phyloP scores from a whole-genome alignment of 2,888 invertebrate species.

The Leucophora obtusa region DNA sequence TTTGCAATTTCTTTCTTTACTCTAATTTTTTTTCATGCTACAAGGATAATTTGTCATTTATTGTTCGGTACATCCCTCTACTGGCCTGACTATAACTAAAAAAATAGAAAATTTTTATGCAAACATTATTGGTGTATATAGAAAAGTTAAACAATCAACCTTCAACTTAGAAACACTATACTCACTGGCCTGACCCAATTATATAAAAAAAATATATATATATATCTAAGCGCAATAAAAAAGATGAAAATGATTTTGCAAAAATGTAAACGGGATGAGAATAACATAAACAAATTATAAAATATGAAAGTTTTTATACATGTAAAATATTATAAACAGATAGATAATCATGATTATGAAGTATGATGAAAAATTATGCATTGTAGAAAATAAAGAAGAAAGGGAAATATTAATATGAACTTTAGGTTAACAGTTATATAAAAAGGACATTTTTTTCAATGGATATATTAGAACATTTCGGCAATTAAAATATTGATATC shows the following conservation, averaged over 20 bases:
- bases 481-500: too few species aligned
- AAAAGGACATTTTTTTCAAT: too few species aligned
- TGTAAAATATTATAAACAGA: slow-evolving; percentile 28
- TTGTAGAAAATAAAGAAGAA: not conserved
- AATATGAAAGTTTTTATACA: slow-evolving; percentile 35
- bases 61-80: slow-evolving; percentile 20
- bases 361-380: not conserved
- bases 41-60: slow-evolving; percentile 54
- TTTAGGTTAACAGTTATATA: too few species aligned
- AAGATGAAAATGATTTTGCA: not conserved
- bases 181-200: slow-evolving; percentile 39
- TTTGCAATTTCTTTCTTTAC: not conserved
- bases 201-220: not conserved
- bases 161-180: not conserved
- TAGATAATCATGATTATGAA: slow-evolving; percentile 32
- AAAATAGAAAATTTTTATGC: not conserved
- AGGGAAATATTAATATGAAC: too few species aligned
- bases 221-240: not conserved
- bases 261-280: not conserved
- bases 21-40: slow-evolving; percentile 3
- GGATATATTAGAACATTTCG: too few species aligned
- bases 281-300: slow-evolving; percentile 27
- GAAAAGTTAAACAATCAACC: not conserved
- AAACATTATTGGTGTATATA: slow-evolving; percentile 10
- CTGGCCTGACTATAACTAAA: not conserved